Percentiles rank a stretch among this genome's conserved stretches.
Evolutionary conservation across 92 coral and sea anemone genomes (phyloP).

Genomic region (Chrysogorgia sp.): DNA sequence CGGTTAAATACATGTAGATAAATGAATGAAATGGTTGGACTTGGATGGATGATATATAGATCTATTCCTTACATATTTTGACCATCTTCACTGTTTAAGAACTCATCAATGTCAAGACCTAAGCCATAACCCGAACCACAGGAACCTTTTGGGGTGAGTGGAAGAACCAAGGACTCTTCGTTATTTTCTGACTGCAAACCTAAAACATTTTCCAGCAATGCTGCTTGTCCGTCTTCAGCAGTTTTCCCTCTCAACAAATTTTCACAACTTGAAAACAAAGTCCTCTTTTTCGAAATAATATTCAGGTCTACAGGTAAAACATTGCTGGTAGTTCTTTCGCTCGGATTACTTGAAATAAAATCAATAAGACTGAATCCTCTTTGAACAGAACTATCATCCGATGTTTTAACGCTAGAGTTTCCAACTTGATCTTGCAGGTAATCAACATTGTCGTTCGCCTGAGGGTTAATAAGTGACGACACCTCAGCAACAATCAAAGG

Average conservation of each 20-base stretch:
- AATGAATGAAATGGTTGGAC: no score
- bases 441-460: background rate
- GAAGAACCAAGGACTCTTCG: constrained; percentile 11
- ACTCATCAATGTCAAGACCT: constrained; percentile 89
- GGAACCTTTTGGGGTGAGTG: constrained; percentile 61
- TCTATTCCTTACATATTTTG: constrained; percentile 21
- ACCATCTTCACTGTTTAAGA: constrained; percentile 64
- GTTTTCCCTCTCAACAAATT: background rate
- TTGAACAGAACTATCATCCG: background rate
- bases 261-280: background rate
- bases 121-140: constrained; percentile 94
- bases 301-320: constrained; percentile 7
- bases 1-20: no score
- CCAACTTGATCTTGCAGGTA: constrained; percentile 8
- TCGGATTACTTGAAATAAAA: constrained; percentile 22
- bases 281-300: background rate
- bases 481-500: background rate
- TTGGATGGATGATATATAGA: constrained; percentile 41
- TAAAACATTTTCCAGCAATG: constrained; percentile 6
- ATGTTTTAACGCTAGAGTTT: background rate
- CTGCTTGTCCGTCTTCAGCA: constrained; percentile 31
- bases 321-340: background rate
- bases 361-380: constrained; percentile 27
- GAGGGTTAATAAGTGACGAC: background rate
- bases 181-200: constrained; percentile 7